Conservation (phyloP, 2,797 vertebrate species). For the Cyprinella venusta region DNA sequence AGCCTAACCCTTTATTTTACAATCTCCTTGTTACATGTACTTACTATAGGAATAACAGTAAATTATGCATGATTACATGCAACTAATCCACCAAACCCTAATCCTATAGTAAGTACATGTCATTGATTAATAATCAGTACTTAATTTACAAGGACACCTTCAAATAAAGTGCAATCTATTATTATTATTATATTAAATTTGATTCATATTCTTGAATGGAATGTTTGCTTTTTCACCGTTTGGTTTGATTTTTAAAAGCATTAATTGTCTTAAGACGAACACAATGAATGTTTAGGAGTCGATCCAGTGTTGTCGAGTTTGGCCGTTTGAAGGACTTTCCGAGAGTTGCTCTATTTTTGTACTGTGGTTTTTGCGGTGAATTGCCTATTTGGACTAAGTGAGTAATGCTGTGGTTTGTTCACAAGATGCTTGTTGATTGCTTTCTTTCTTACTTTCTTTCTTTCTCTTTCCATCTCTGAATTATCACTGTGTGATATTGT, state of each 20-base stretch:
- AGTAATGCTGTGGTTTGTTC: conserved; percentile 42
- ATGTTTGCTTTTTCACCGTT: conserved; percentile 3
- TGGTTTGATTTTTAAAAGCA: conserved; percentile 10
- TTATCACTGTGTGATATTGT: conserved; percentile 86
- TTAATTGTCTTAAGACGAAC: not conserved
- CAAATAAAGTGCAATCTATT: not conserved
- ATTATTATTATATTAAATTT: conserved; percentile 31
- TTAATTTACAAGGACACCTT: not conserved
- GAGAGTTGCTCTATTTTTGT: conserved; percentile 60
- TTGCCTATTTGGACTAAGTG: conserved; percentile 28
- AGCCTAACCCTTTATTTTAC: not conserved
- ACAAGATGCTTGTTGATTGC: conserved; percentile 44
- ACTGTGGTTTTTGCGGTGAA: conserved; percentile 44
- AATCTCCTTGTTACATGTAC: conserved; percentile 4
- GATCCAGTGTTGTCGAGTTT: conserved; percentile 14
- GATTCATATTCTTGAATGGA: conserved; percentile 12
- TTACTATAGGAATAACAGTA: not conserved
- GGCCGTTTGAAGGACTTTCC: conserved; percentile 19
- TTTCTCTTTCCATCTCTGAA: conserved; percentile 50
- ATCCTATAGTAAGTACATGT: not conserved
- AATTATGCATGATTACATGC: not conserved
- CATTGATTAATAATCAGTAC: not conserved
- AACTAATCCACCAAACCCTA: no score
- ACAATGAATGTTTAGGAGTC: conserved; percentile 9
- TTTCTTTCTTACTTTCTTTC: not conserved